These are phyloP conservation scores for Amblyraja radiata DNA, from an alignment of 2,797 vertebrate genomes.

Conservation along the genomic window DNA sequence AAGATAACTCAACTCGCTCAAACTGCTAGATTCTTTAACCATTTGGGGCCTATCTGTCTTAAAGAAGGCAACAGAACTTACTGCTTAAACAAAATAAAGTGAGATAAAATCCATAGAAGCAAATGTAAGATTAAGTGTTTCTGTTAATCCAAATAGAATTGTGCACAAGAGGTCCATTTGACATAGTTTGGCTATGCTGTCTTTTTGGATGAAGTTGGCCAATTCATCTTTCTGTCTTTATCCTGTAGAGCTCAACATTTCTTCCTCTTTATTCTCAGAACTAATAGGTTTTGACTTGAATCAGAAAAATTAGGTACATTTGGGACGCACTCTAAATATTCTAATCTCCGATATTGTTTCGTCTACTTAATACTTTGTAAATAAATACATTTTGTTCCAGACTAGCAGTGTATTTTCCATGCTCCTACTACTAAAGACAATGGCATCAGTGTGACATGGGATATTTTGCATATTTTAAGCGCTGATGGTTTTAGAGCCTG, in stretches of 20 bases:
- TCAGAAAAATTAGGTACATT: neutral
- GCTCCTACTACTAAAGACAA: neutral
- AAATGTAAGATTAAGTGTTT: neutral
- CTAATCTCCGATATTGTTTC: neutral
- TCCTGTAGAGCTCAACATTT: neutral
- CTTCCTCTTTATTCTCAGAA: neutral
- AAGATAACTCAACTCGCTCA: neutral
- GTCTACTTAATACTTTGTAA: neutral
- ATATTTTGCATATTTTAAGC: neutral
- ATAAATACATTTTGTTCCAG: neutral
- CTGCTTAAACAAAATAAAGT: neutral
- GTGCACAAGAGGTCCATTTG: neutral
- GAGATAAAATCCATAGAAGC: neutral
- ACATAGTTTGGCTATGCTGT: neutral
- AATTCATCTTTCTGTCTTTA: neutral
- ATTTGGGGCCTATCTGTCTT: neutral
- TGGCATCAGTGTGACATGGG: neutral
- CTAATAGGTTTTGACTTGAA: neutral
- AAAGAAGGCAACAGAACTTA: neutral
- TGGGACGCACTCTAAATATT: neutral
- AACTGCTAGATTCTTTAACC: neutral
- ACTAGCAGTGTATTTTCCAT: neutral
- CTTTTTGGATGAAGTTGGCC: neutral
- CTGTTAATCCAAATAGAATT: neutral
- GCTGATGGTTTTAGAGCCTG: conserved; percentile 8